phyloP scores from a whole-genome alignment of 2,888 invertebrate genomes.

The Agrypnus murinus region DNA sequence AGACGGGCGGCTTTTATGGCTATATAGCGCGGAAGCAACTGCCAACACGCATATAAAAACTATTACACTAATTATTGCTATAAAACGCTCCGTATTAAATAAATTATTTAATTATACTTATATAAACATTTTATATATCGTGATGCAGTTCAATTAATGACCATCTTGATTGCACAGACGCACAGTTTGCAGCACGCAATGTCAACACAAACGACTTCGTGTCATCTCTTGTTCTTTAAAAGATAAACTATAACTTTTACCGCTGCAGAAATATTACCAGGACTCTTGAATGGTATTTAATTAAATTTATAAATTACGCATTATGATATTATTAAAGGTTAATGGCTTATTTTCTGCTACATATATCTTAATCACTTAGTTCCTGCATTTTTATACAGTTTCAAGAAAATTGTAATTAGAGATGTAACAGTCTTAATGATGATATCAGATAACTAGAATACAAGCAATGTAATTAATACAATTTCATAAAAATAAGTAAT shows the following conservation, averaged over 20 bases:
- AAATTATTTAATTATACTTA: constrained; percentile 46
- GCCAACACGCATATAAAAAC: constrained; percentile 50
- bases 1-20: constrained; percentile 58
- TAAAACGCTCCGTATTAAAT: constrained; percentile 46
- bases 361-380: neutral
- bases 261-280: neutral
- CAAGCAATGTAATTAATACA: too few relatives aligned
- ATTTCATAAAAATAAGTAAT: too few relatives aligned
- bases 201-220: constrained; percentile 40
- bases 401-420: too few relatives aligned
- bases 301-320: too few relatives aligned
- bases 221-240: constrained; percentile 25
- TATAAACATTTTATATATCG: constrained; percentile 42
- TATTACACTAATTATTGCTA: constrained; percentile 49
- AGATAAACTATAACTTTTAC: constrained; percentile 17
- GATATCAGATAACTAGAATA: too few relatives aligned
- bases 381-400: neutral
- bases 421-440: too few relatives aligned
- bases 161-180: constrained; percentile 35
- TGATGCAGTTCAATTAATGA: constrained; percentile 48
- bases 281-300: neutral
- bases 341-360: neutral
- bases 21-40: constrained; percentile 47
- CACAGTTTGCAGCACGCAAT: constrained; percentile 46
- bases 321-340: neutral